Percentiles rank a stretch among this genome's conserved stretches.
phyloP scores from a whole-genome alignment of 1,140 invertebrate species.

The Pachypsylla venusta region DNA sequence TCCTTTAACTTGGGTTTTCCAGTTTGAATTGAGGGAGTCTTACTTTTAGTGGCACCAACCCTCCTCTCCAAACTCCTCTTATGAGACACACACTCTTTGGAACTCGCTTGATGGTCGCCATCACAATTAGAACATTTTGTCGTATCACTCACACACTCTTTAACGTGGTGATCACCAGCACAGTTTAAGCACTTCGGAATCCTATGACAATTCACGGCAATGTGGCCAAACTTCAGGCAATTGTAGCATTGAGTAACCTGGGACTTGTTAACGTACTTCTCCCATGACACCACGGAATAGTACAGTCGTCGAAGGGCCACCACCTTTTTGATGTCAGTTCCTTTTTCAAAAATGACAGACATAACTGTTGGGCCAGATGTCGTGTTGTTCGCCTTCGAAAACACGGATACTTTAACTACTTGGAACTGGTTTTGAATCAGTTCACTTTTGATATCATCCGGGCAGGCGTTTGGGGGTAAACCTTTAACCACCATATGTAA shows the following conservation, averaged over 20 bases:
- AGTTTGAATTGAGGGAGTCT: not conserved
- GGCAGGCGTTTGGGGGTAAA: not conserved
- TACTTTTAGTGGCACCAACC: not conserved
- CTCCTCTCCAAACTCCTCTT: not conserved
- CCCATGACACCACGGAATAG: not conserved
- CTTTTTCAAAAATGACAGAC: not conserved
- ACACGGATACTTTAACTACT: not conserved
- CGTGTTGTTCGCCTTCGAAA: not conserved
- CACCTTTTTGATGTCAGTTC: not conserved
- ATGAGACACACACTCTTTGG: not conserved
- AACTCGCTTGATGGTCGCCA: not conserved
- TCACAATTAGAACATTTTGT: not conserved
- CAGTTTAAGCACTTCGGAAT: not conserved
- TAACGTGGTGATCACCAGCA: not conserved
- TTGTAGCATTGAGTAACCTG: not conserved
- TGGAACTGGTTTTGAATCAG: not conserved
- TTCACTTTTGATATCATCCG: not conserved
- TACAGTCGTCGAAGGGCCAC: not conserved
- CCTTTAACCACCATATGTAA: not conserved
- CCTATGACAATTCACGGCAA: not conserved
- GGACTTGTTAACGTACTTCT: not conserved
- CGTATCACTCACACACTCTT: not conserved
- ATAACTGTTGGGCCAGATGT: not conserved
- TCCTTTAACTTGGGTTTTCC: too few relatives aligned
- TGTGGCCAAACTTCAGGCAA: not conserved